Evolutionary conservation across 2,888 invertebrate genomes (phyloP).

Genomic region (Heliconius cydno): DNA sequence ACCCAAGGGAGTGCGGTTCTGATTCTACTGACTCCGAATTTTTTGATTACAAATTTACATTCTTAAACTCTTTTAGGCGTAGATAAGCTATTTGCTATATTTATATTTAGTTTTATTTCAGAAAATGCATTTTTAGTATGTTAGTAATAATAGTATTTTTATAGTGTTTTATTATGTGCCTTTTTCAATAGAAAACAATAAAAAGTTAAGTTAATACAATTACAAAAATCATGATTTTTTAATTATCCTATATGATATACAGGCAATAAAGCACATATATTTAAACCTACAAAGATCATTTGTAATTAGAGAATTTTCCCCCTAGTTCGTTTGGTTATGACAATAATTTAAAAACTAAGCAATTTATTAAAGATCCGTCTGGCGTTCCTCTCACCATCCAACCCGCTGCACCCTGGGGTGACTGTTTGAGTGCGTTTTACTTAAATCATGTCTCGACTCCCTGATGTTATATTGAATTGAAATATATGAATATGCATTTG

Average conservation of each 20-base stretch:
- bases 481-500: conserved; percentile 10
- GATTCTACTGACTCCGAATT: conserved; percentile 22
- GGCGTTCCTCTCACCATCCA: conserved; percentile 20
- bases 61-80: conserved; percentile 21
- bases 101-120: background rate
- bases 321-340: conserved; percentile 6
- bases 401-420: conserved; percentile 24
- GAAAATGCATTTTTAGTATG: background rate
- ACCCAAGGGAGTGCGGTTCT: conserved; percentile 25
- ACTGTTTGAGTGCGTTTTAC: conserved; percentile 26
- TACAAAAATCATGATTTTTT: background rate
- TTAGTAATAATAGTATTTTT: background rate
- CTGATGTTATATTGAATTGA: conserved; percentile 24
- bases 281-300: background rate
- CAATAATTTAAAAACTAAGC: conserved; percentile 29
- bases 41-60: conserved; percentile 29
- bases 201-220: background rate
- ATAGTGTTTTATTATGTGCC: no score
- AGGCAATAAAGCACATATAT: background rate
- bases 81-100: background rate
- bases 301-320: background rate
- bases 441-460: conserved; percentile 28
- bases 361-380: conserved; percentile 29
- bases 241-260: background rate
- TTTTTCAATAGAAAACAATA: no score